Conservation (phyloP, 2,113 vertebrate species). For the Epinephelus cyanopodus region DNA sequence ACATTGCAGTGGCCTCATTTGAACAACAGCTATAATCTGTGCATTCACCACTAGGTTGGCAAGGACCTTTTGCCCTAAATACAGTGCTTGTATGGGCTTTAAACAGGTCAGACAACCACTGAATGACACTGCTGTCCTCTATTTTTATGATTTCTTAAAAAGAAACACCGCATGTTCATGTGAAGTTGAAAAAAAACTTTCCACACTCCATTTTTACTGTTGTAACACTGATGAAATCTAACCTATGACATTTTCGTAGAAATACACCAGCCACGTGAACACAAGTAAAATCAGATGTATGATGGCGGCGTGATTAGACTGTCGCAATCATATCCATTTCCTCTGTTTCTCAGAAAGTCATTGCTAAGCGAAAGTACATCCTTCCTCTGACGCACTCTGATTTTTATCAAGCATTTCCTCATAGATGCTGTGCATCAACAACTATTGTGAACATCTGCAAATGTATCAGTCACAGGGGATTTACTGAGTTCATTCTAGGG, state of each 20-base stretch:
- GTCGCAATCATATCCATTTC: conserved; percentile 57
- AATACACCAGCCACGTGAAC: neutral
- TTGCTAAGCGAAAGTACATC: conserved; percentile 32
- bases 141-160: neutral
- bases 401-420: conserved; percentile 42
- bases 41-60: neutral
- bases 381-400: conserved; percentile 49
- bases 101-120: neutral
- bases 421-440: neutral
- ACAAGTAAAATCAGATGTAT: neutral
- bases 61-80: neutral
- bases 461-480: neutral
- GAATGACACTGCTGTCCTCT: neutral
- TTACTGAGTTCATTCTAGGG: neutral
- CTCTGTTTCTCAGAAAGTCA: conserved; percentile 56
- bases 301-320: conserved; percentile 13
- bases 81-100: neutral
- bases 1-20: neutral
- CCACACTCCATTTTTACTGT: neutral
- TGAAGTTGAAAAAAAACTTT: neutral
- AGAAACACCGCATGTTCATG: neutral
- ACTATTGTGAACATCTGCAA: neutral
- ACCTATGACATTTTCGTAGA: neutral
- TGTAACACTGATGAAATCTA: neutral
- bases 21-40: neutral